Evolutionary conservation across 1,140 invertebrate genomes (phyloP), one percentile per base, ranked within the genome.

Genomic region (Parasteatoda tepidariorum): DNA sequence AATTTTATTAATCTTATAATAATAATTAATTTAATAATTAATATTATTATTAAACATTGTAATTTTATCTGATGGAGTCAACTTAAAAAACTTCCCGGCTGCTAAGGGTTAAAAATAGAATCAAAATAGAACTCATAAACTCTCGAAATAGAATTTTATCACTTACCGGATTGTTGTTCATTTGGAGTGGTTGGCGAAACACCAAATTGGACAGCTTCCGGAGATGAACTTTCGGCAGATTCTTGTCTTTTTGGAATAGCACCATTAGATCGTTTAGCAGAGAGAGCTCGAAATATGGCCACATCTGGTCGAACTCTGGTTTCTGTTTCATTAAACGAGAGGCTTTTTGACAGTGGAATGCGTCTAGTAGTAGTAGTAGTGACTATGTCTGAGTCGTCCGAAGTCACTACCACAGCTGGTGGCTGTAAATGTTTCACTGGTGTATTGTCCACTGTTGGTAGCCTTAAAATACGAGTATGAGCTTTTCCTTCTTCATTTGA

Each of bases 401-500:
- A 54, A 1, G 71, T 75, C 4, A 75, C 28, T 7, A 75, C 71
- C 31, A 75, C 71, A 24, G 71, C 71, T 3, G 71, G 71, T 6
- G 71, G 71, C 9, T 26, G 18, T 30, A 75, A 30, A 30, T 75
- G 71, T 30, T 75, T 75, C 31, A 75, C 71, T 0, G 71, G 71
- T 61, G 71, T 75, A 22, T 57, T 75, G 71, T 75, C 71, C 71
- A 75, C 28, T 24, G 71, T 75, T 28, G 71, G 71, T 22, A 75
- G 71, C 61, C 71, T n/a, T 18, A 75, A 30, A 13, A 75, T 41
- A 28, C 71, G n/a, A 18, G 71, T 75, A 33, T 75, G 71, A n/a
- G 26, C 31, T 26, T 62, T 75, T 2, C 54, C 71, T 38, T 75
- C 71, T 11, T 73, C 70, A 54, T 59, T 38, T 11, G 71, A 75